A percentile compares a stretch with the other conserved stretches of the same genome.
Evolutionary conservation across 2,888 invertebrate genomes (phyloP).

Genomic region (Drosophila fungiperda): DNA sequence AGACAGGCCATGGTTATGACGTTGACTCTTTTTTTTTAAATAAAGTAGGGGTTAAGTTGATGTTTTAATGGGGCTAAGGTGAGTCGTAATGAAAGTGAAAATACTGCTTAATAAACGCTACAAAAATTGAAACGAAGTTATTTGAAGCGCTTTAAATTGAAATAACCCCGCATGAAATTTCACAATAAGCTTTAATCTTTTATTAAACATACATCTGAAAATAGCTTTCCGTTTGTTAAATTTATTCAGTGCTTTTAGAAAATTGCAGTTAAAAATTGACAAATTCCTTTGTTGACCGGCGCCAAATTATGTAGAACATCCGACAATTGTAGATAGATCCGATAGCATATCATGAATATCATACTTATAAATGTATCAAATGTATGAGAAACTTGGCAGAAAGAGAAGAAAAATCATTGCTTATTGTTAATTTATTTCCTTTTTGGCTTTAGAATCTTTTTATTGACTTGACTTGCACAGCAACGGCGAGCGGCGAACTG

Average conservation of each 20-base stretch:
- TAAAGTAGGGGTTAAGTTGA: slow-evolving; percentile 43
- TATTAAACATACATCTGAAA: neutral
- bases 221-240: neutral
- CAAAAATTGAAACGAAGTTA: neutral
- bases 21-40: slow-evolving; percentile 1
- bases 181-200: neutral
- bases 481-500: slow-evolving; percentile 30
- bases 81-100: slow-evolving; percentile 21
- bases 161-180: neutral
- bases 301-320: slow-evolving; percentile 57
- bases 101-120: neutral
- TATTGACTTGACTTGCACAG: slow-evolving; percentile 53
- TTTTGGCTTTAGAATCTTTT: slow-evolving; percentile 71
- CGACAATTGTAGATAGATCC: slow-evolving; percentile 43
- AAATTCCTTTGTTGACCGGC: slow-evolving; percentile 39
- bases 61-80: slow-evolving; percentile 43
- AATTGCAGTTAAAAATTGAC: slow-evolving; percentile 4
- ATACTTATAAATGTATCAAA: slow-evolving; percentile 52
- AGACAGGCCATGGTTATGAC: slow-evolving; percentile 8
- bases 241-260: neutral
- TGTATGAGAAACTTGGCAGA: slow-evolving; percentile 47
- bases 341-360: slow-evolving; percentile 43
- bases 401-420: slow-evolving; percentile 62
- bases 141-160: neutral
- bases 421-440: slow-evolving; percentile 81